Conservation (phyloP, 2,797 vertebrate genomes). For the Tokudaia muenninki region DNA sequence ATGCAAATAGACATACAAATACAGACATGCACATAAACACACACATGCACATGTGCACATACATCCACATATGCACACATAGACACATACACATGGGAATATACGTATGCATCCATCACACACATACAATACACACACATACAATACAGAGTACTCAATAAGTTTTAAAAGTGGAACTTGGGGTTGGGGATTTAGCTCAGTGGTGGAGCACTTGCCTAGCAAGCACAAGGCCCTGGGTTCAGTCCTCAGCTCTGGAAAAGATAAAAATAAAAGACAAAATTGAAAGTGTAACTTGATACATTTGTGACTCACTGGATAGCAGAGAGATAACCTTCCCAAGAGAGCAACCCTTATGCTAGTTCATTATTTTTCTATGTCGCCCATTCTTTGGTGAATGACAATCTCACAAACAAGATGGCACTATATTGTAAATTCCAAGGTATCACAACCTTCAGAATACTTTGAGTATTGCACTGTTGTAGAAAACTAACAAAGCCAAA, state of each 20-base stretch:
- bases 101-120: neutral
- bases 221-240: no score
- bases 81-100: neutral
- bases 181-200: no score
- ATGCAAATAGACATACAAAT: no score
- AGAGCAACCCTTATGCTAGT: neutral
- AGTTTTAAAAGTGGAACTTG: neutral
- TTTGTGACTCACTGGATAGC: neutral
- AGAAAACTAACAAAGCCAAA: neutral
- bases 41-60: neutral
- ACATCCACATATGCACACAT: neutral
- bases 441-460: neutral
- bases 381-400: neutral
- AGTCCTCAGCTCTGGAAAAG: no score
- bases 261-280: no score
- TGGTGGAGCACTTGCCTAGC: no score
- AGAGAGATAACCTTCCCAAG: neutral
- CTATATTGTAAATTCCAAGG: neutral
- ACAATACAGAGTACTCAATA: neutral
- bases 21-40: neutral
- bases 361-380: neutral
- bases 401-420: neutral
- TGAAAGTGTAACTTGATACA: neutral
- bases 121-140: neutral
- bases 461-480: no score